phyloP scores from a whole-genome alignment of 2,113 vertebrate genomes.

The Brachyistius frenatus region DNA sequence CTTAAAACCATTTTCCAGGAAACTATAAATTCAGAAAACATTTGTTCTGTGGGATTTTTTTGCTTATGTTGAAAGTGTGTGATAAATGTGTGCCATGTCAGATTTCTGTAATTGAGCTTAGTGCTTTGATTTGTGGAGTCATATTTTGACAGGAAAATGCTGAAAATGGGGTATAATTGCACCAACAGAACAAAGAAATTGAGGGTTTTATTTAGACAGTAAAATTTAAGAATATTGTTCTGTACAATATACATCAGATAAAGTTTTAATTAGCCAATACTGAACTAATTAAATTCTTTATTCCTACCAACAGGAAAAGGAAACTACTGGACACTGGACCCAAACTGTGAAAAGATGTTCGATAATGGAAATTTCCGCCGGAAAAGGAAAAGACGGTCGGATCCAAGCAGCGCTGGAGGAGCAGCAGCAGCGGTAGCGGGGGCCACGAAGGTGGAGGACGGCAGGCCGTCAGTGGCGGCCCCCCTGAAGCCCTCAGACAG shows the following conservation, averaged over 20 bases:
- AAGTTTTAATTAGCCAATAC: neutral
- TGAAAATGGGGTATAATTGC: too few species aligned
- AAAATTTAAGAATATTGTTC: too few species aligned
- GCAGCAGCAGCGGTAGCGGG: slow-evolving; percentile 75
- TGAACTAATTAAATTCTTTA: neutral
- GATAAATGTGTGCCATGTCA: too few species aligned
- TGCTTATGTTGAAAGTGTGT: too few species aligned
- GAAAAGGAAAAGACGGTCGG: slow-evolving; percentile 94
- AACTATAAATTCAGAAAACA: too few species aligned
- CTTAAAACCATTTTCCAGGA: too few species aligned
- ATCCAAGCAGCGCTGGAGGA: slow-evolving; percentile 72
- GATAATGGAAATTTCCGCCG: slow-evolving; percentile 98
- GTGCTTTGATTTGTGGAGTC: too few species aligned
- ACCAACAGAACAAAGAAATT: too few species aligned
- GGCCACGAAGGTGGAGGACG: slow-evolving; percentile 86
- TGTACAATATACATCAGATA: neutral
- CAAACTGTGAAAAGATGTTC: slow-evolving; percentile 99
- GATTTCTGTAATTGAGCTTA: too few species aligned
- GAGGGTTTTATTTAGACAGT: too few species aligned
- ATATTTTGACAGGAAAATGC: too few species aligned
- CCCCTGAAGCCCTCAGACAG: slow-evolving; percentile 84
- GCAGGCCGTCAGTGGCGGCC: slow-evolving; percentile 67
- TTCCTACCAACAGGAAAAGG: slow-evolving; percentile 88
- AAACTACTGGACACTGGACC: slow-evolving; percentile 99
- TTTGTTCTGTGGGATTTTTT: too few species aligned